Conservation (phyloP, 2,888 invertebrate species). For the Acleris emargana region DNA sequence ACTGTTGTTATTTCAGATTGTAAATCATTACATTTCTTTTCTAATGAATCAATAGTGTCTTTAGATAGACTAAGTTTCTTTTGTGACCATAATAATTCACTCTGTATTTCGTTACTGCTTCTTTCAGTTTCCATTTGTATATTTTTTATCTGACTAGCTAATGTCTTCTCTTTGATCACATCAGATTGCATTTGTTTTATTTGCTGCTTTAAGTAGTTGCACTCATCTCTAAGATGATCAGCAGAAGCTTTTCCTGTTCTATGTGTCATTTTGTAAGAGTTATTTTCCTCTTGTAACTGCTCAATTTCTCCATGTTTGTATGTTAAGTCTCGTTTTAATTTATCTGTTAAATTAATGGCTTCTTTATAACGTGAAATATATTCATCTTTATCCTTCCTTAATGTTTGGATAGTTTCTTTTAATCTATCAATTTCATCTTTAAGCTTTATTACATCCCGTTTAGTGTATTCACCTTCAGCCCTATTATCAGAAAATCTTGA, state of each 20-base stretch:
- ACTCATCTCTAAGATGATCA: conserved; percentile 73
- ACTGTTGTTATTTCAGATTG: conserved; percentile 85
- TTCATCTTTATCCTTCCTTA: conserved; percentile 73
- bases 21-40: conserved; percentile 83
- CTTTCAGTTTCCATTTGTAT: conserved; percentile 91
- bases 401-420: conserved; percentile 58
- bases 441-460: conserved; percentile 59
- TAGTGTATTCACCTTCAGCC: conserved; percentile 55
- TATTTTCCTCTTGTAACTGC: conserved; percentile 74
- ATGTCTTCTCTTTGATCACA: conserved; percentile 76
- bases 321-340: conserved; percentile 70
- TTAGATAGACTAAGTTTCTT: conserved; percentile 85
- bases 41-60: conserved; percentile 82
- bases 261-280: conserved; percentile 73
- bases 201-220: conserved; percentile 72
- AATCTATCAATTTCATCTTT: conserved; percentile 64
- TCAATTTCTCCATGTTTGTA: conserved; percentile 73
- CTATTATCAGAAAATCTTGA: conserved; percentile 51
- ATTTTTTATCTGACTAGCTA: conserved; percentile 84
- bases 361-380: conserved; percentile 70
- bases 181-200: conserved; percentile 75
- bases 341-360: conserved; percentile 64
- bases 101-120: conserved; percentile 87
- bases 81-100: conserved; percentile 85
- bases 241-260: conserved; percentile 72